Evolutionary conservation across 1,140 invertebrate species (phyloP).

Genomic region (Drosophila ambigua): DNA sequence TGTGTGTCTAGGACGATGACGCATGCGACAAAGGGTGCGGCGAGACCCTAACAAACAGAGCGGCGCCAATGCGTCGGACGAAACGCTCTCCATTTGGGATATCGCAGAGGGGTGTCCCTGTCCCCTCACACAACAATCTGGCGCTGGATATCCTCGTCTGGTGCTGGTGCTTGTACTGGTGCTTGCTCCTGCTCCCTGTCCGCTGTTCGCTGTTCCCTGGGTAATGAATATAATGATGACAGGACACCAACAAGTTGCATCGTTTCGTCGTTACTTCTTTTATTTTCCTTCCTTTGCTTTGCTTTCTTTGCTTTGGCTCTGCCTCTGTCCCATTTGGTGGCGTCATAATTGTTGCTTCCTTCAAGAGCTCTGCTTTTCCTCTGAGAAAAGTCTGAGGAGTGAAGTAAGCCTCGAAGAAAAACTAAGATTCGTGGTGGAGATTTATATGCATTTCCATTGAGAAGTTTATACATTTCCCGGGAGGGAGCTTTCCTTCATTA

Average conservation of each 20-base stretch:
- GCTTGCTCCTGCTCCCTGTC: conserved; percentile 2
- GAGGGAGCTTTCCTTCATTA: conserved; percentile 22
- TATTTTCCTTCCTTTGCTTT: not conserved
- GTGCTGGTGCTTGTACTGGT: conserved; percentile 39
- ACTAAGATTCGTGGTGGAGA: too few relatives aligned
- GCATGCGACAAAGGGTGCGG: conserved; percentile 67
- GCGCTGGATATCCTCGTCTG: not conserved
- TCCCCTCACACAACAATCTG: conserved; percentile 9
- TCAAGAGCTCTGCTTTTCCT: not conserved
- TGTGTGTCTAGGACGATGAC: conserved; percentile 48
- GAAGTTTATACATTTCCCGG: not conserved
- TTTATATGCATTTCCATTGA: not conserved
- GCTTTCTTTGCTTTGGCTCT: not conserved
- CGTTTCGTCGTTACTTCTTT: conserved; percentile 13
- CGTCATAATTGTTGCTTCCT: conserved; percentile 59
- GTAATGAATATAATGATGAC: conserved; percentile 68
- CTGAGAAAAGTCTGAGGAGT: too few relatives aligned
- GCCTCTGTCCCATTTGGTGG: not conserved
- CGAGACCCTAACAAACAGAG: conserved; percentile 40
- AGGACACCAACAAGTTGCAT: conserved; percentile 59
- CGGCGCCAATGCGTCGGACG: conserved; percentile 39
- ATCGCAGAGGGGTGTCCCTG: conserved; percentile 16
- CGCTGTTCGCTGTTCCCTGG: not conserved
- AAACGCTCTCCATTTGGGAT: conserved; percentile 22
- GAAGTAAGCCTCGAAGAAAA: too few relatives aligned